Base-by-base conservation (phyloP, 2,797 vertebrate species). In the Enteromius afrohamiltoni region DNA sequence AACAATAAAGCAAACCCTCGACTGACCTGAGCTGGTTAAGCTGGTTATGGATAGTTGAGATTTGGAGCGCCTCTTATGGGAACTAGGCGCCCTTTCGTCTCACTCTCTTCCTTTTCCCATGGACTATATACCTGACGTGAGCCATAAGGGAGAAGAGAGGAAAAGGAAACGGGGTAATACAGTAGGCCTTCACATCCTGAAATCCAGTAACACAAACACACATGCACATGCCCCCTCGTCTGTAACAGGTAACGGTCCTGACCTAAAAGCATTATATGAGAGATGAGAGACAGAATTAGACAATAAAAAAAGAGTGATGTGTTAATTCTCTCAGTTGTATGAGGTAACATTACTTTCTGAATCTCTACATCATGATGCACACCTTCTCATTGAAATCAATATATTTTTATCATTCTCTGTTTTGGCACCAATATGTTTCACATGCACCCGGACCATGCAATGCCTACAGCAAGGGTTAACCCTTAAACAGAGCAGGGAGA, bases 401-500 rank as follows among this genome's bases (percentile, higher is more conserved):
- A 6, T 19, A 78, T n/a, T 31, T 49, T 13, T 45, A 49, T 17
- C 26, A 0, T 21, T 16, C 17, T 47, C 26, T 23, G 34, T 40
- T 16, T 60, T 19, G 53, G 53, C 53, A 77, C 53, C 53, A 4
- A 40, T 58, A 40, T 60, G 26, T 14, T 58, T 31, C 21, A 70
- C 47, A 80, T 23, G 29, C 21, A 58, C 47, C 49, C 31, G 58
- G 34, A 60, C 10, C 74, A 34, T 14, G 26, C 16, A 5, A 31
- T 75, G 70, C 45, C 37, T 45, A 83, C 78, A 82, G 47, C 49
- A 77, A n/a, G n/a, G 86, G 79, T 85, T 87, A 83, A 87, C 70
- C 84, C 82, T 78, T 77, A 83, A 86, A 85, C 86, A 88, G 67
- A 84, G 76, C 55, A 67, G 55, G 40, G 84, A 79, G 69, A 62